These are phyloP conservation scores for Diarsia dahlii DNA, from an alignment of 2,888 invertebrate genomes.

Conservation along the genomic window DNA sequence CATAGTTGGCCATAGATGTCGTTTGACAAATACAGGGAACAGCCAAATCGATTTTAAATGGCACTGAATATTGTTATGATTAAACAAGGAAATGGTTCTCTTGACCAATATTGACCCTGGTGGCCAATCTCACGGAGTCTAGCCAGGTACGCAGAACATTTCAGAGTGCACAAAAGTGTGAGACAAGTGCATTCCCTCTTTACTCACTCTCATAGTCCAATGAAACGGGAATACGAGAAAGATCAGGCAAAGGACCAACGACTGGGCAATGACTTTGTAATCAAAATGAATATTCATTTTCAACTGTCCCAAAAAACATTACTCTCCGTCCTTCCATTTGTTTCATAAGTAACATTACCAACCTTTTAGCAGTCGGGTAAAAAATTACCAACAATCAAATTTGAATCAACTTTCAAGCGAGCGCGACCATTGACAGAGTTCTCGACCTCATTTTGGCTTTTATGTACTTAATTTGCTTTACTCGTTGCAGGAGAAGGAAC, in stretches of 20 bases:
- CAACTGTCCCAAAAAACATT: constrained; percentile 10
- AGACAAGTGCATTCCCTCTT: background rate
- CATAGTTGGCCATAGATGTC: background rate
- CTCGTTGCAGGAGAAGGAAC: constrained; percentile 78
- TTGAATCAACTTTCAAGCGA: constrained; percentile 65
- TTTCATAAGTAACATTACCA: constrained; percentile 32
- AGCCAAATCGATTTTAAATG: background rate
- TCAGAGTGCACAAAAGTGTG: background rate
- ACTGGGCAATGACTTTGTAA: constrained; percentile 5
- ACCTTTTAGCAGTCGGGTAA: constrained; percentile 32
- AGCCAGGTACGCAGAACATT: background rate
- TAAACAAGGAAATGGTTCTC: background rate
- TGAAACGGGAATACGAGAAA: background rate
- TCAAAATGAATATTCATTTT: constrained; percentile 37
- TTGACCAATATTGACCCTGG: background rate
- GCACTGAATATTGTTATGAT: too few relatives aligned
- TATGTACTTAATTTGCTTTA: constrained; percentile 86
- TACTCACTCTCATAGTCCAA: background rate
- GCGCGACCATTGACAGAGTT: constrained; percentile 80
- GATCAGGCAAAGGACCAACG: background rate
- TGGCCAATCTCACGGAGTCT: background rate
- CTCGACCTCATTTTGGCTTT: constrained; percentile 84
- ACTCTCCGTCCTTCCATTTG: constrained; percentile 31
- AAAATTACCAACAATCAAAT: constrained; percentile 67
- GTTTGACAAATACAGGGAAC: background rate